These are phyloP conservation scores for Acrocephalus arundinaceus DNA, from an alignment of 2,113 vertebrate species.

Conservation along the genomic window DNA sequence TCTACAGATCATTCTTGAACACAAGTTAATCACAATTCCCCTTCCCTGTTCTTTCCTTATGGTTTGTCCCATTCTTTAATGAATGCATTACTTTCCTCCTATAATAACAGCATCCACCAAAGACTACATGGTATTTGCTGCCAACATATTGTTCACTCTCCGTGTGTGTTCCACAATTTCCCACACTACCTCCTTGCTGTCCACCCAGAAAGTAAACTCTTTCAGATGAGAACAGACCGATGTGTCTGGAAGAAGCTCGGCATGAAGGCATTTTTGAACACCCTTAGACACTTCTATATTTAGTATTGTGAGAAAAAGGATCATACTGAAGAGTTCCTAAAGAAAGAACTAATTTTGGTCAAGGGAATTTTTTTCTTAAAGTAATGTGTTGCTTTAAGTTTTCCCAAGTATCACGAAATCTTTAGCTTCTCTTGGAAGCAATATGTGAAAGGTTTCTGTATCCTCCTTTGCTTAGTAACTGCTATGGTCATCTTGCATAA, in stretches of 20 bases:
- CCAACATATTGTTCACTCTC: neutral
- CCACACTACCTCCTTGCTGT: neutral
- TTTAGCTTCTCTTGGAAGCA: neutral
- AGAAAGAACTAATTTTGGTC: neutral
- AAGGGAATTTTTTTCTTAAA: neutral
- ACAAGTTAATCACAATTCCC: neutral
- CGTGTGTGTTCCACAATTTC: neutral
- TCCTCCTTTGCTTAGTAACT: neutral
- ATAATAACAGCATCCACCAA: neutral
- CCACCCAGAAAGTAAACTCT: neutral
- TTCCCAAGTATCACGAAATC: neutral
- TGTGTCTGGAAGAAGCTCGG: neutral
- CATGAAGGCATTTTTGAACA: neutral
- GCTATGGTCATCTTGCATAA: neutral
- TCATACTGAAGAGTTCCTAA: neutral
- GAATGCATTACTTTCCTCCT: neutral
- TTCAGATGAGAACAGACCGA: neutral
- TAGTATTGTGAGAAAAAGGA: neutral
- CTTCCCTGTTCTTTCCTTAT: neutral
- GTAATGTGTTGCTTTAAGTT: neutral
- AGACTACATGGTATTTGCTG: neutral
- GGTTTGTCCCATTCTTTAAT: neutral
- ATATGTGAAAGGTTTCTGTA: neutral
- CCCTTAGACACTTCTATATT: neutral
- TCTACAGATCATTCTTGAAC: neutral